These are phyloP conservation scores for Ovibos moschatus DNA, from an alignment of 2,113 vertebrate species.

Conservation along the genomic window DNA sequence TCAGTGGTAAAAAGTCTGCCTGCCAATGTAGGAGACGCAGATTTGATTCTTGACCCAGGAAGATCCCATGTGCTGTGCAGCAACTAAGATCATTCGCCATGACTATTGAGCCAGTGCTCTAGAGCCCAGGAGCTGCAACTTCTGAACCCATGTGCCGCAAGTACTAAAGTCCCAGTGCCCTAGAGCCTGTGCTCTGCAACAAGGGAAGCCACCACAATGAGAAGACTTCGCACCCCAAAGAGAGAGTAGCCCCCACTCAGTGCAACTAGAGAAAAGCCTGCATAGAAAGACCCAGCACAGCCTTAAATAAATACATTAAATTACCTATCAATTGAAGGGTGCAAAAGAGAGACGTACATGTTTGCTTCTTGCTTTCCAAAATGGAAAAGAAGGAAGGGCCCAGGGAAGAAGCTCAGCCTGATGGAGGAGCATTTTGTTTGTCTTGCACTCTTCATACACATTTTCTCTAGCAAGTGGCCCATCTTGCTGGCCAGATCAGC, in stretches of 20 bases:
- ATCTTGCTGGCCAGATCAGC: neutral
- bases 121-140: neutral
- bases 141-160: neutral
- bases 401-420: neutral
- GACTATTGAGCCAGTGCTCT: neutral
- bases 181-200: neutral
- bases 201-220: neutral
- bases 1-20: neutral
- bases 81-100: neutral
- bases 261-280: neutral
- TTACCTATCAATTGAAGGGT: neutral
- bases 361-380: neutral
- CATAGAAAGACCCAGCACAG: neutral
- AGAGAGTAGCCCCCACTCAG: neutral
- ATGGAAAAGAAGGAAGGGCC: neutral
- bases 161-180: neutral
- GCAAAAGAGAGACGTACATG: neutral
- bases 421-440: accelerated
- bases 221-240: neutral
- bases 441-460: neutral
- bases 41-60: neutral
- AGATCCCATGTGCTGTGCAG: neutral
- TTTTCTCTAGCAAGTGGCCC: neutral
- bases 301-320: neutral
- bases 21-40: neutral